Percentiles rank a stretch among this genome's conserved stretches.
phyloP scores from a whole-genome alignment of 2,888 invertebrate species.

The Asteroscopus sphinx region DNA sequence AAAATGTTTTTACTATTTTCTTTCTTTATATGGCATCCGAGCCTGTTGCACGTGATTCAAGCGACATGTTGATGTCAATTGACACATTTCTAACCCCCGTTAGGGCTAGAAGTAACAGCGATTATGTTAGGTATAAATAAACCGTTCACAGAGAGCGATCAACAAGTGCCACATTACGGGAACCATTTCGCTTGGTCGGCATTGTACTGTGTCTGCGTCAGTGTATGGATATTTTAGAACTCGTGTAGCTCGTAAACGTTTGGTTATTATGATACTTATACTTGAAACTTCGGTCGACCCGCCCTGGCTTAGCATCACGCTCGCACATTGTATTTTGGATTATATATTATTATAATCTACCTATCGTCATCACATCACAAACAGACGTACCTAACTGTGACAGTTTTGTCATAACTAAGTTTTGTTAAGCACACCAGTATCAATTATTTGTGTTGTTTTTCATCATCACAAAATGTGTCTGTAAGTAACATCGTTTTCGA shows the following conservation, averaged over 20 bases:
- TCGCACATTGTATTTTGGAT: too few relatives aligned
- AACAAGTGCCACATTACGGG: conserved; percentile 55
- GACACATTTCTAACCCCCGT: conserved; percentile 45
- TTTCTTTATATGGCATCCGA: too few relatives aligned
- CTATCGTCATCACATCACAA: too few relatives aligned
- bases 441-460: too few relatives aligned
- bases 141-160: conserved; percentile 49
- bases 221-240: conserved; percentile 46
- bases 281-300: conserved; percentile 26
- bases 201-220: conserved; percentile 45
- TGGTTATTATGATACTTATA: conserved; percentile 27
- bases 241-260: conserved; percentile 42
- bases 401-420: too few relatives aligned
- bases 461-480: too few relatives aligned
- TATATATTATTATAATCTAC: too few relatives aligned
- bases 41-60: conserved; percentile 1
- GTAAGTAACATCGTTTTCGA: too few relatives aligned
- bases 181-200: conserved; percentile 43
- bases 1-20: too few relatives aligned
- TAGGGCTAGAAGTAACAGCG: conserved; percentile 43
- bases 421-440: too few relatives aligned
- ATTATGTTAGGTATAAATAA: conserved; percentile 48
- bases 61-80: conserved; percentile 26
- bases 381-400: too few relatives aligned
- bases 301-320: too few relatives aligned